Evolutionary conservation across 1,140 invertebrate species (phyloP), one percentile per base, ranked within the genome.

Genomic region (Micrasema longulum): DNA sequence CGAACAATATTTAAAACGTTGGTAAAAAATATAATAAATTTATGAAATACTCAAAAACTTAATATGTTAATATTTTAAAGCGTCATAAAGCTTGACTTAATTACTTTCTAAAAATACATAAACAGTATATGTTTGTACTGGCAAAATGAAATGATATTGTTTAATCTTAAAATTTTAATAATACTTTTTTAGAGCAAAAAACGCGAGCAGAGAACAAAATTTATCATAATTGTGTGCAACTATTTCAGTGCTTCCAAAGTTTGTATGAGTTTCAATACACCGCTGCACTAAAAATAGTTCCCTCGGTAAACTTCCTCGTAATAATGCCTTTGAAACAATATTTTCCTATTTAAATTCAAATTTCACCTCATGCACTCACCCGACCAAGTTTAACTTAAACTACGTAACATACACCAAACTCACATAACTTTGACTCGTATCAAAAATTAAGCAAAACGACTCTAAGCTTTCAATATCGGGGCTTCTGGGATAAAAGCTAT

Each of bases 301-400:
- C 62, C 62, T 2, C 45, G 22, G 43, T 18, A 64, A 47, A 68
- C 65, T 53, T 41, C 43, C 26, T n/a, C 36, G 62, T 74, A 74
- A 74, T 74, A 74, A 74, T 70, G 72, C 62, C 55, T 66, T 31
- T 48, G 72, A 74, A 74, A 74, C 72, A 74, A 74, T 74, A 74
- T 74, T 74, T 74, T 74, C 68, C 72, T 65, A 74, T 74, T 74
- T 74, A 74, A 74, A 74, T 74, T 74, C 72, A 74, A 74, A 74
- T 70, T 74, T 65, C 63, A 41, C 52, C 48, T 48, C 62, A 65
- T 66, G 52, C 62, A 57, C 38, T 66, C 35, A 43, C 55, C 12
- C 18, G 55, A 57, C 53, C 55, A 60, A 60, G 14, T 60, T 60
- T 60, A 22, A 41, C 20, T 60, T 20, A 60, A 60, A 60, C 55